Evolutionary conservation across 1,140 invertebrate species (phyloP).

Genomic region (Drosophila murphyi): DNA sequence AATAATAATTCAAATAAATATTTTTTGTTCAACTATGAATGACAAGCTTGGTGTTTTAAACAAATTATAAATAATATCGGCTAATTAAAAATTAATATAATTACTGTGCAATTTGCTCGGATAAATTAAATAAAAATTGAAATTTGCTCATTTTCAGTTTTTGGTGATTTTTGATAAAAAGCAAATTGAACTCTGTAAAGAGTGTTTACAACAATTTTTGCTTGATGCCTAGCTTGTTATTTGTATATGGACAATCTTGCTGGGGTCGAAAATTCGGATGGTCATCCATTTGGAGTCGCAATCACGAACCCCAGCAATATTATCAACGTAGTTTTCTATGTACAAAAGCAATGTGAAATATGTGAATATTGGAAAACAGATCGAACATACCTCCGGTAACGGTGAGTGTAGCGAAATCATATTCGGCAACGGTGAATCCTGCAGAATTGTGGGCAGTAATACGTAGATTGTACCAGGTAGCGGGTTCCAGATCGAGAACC

Average conservation of each 20-base stretch:
- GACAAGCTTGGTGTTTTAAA: conserved; percentile 52
- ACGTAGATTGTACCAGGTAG: conserved; percentile 95
- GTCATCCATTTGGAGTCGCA: neutral
- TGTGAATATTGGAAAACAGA: conserved; percentile 77
- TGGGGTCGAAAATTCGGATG: neutral
- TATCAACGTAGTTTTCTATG: conserved; percentile 79
- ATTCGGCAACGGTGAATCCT: conserved; percentile 96
- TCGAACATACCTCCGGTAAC: conserved; percentile 93
- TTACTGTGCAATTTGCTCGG: conserved; percentile 64
- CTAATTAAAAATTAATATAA: conserved; percentile 25
- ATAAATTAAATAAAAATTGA: conserved; percentile 35
- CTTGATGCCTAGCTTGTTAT: conserved; percentile 76
- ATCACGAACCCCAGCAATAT: conserved; percentile 22
- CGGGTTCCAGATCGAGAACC: conserved; percentile 95
- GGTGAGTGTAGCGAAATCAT: conserved; percentile 97
- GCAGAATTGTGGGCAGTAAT: conserved; percentile 98
- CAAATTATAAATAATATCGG: conserved; percentile 1
- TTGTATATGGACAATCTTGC: conserved; percentile 72
- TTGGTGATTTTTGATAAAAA: conserved; percentile 54
- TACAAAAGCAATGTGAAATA: conserved; percentile 81
- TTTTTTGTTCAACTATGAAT: conserved; percentile 27
- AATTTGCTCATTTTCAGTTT: conserved; percentile 63
- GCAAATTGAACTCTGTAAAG: conserved; percentile 67
- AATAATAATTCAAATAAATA: conserved; percentile 23
- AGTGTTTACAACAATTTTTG: conserved; percentile 53